phyloP scores from a whole-genome alignment of 2,888 invertebrate genomes.

The Scotopteryx bipunctaria region DNA sequence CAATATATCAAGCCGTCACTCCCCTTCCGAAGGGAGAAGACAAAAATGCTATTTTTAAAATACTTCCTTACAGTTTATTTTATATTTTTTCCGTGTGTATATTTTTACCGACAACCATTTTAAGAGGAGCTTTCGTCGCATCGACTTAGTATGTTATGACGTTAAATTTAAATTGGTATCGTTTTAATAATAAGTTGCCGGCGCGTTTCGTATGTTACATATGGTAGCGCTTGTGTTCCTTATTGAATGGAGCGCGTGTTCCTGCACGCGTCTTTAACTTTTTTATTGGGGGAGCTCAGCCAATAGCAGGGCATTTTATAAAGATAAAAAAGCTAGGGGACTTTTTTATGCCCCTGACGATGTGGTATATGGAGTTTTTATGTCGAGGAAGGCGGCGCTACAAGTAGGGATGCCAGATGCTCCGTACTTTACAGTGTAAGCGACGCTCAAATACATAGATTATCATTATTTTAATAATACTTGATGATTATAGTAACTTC shows the following conservation, averaged over 20 bases:
- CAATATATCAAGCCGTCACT: constrained; percentile 78
- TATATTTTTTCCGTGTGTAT: constrained; percentile 77
- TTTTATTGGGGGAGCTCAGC: constrained; percentile 70
- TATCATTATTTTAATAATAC: no score
- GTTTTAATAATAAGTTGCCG: constrained; percentile 75
- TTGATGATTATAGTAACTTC: no score
- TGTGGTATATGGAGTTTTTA: constrained; percentile 52
- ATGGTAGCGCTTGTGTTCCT: constrained; percentile 70
- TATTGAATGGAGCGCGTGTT: constrained; percentile 72
- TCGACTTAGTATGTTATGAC: constrained; percentile 28
- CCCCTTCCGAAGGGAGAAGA: constrained; percentile 71
- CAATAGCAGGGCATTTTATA: constrained; percentile 65
- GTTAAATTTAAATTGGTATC: constrained; percentile 59
- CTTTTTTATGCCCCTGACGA: constrained; percentile 59
- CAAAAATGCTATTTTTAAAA: constrained; percentile 75
- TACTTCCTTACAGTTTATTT: constrained; percentile 77
- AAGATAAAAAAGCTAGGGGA: constrained; percentile 70
- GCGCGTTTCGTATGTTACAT: constrained; percentile 64
- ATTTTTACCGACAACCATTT: constrained; percentile 69
- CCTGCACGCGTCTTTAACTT: constrained; percentile 73
- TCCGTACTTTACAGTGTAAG: no score
- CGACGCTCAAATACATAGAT: no score
- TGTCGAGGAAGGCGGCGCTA: constrained; percentile 51
- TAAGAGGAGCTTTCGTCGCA: constrained; percentile 38
- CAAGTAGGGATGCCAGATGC: no score